Evolutionary conservation across 2,888 invertebrate species (phyloP).

Genomic region (Lasioglossum calceatum): DNA sequence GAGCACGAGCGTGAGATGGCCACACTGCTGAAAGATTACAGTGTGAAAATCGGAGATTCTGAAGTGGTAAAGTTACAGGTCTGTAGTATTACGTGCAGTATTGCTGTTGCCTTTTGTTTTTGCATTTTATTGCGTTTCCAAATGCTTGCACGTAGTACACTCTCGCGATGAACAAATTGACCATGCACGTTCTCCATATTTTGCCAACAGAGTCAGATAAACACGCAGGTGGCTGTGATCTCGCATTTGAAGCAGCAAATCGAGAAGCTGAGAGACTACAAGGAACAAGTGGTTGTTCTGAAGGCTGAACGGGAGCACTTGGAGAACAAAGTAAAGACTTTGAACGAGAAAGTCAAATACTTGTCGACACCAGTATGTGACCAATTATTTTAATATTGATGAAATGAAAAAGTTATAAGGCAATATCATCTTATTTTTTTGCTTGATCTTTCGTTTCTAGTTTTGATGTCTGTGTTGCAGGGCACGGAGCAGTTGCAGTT

Average conservation of each 20-base stretch:
- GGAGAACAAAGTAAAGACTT: constrained; percentile 83
- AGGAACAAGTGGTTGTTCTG: constrained; percentile 86
- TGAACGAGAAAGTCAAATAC: constrained; percentile 82
- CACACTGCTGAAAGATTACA: constrained; percentile 82
- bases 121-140: neutral
- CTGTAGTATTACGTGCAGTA: constrained; percentile 59
- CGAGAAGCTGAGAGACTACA: constrained; percentile 88
- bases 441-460: neutral
- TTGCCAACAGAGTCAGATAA: constrained; percentile 86
- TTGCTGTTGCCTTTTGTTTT: constrained; percentile 12
- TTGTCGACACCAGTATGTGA: constrained; percentile 77
- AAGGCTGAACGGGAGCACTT: constrained; percentile 86
- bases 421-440: neutral
- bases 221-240: constrained; percentile 86
- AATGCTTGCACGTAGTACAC: constrained; percentile 51
- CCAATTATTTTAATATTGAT: neutral
- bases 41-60: constrained; percentile 79
- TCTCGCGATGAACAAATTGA: neutral
- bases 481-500: constrained; percentile 81
- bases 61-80: constrained; percentile 83
- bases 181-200: constrained; percentile 9
- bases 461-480: constrained; percentile 64
- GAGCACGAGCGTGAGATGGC: constrained; percentile 84
- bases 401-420: neutral
- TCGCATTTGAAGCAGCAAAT: constrained; percentile 83